Percentiles rank a stretch among this genome's conserved stretches.
Conservation (phyloP, 2,113 vertebrate species). For the Mirza zaza region DNA sequence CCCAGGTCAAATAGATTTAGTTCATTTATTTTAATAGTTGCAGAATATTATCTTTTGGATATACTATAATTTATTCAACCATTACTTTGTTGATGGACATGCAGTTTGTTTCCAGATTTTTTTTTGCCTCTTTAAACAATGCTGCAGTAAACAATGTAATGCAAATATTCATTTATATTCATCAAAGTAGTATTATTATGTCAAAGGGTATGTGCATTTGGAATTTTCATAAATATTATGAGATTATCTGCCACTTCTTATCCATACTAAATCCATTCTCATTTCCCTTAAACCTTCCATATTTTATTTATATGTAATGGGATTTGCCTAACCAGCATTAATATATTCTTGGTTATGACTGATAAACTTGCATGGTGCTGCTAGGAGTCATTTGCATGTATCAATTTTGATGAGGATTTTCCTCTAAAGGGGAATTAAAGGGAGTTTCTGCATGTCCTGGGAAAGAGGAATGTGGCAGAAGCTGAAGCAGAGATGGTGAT, state of each 20-base stretch:
- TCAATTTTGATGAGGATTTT: not conserved
- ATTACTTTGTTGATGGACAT: conserved; percentile 43
- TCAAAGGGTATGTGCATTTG: not conserved
- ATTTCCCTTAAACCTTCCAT: conserved; percentile 7
- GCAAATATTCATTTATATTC: not conserved
- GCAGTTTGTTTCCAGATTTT: not conserved
- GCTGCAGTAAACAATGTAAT: not conserved
- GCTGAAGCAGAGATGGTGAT: not conserved
- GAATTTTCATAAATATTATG: conserved; percentile 16
- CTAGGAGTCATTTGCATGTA: not conserved
- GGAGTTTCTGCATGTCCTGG: not conserved
- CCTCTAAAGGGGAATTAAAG: not conserved
- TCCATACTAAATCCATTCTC: not conserved
- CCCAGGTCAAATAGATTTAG: conserved; percentile 23
- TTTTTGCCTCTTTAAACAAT: not conserved
- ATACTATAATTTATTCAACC: conserved; percentile 23
- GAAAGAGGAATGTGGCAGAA: not conserved
- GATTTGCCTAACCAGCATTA: conserved; percentile 10
- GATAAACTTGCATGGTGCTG: not conserved
- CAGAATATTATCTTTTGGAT: conserved; percentile 33
- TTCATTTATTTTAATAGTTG: conserved; percentile 39
- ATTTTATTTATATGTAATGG: conserved; percentile 36
- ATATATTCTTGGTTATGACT: not conserved
- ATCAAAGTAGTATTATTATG: not conserved
- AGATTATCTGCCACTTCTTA: conserved; percentile 46